Evolutionary conservation across 92 coral and sea anemone genomes (phyloP), one percentile per base, ranked within the genome.

Genomic region (Muricea muricata): DNA sequence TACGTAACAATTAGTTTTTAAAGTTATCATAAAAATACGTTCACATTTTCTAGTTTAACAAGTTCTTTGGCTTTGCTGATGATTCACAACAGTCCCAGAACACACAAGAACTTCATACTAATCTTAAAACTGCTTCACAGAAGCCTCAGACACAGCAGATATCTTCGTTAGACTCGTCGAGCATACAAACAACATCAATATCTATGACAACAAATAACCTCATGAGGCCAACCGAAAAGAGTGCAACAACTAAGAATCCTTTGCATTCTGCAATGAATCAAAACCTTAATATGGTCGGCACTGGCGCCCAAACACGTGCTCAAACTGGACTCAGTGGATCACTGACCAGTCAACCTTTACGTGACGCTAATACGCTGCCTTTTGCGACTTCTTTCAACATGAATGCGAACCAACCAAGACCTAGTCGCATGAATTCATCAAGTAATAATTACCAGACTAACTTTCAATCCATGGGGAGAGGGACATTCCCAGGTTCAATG

Each of bases 21-120:
- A 23, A 24, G 30, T 61, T 17, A n/a, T n/a, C n/a, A n/a, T 41
- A 41, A 42, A 8, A 40, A 2, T 15, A 17, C 13, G 7, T 28
- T 45, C 33, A 29, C 23, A 8, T 80, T 67, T 66, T 56, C 40
- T 78, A 97, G 99, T 97, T 97, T 75, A 96, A 96, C 87, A 93
- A 88, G 74, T 80, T 90, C 84, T 96, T 93, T 87, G 99, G 99
- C 17, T 66, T 96, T 52, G 73, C 93, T 11, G 89, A 67, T 65
- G 87, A 79, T 13, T 67, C 92, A 17, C 70, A 55, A 13, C 52
- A 39, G 20, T 78, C 83, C 6, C 83, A 78, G 54, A 58, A 78
- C 71, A 33, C 71, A 4, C 50, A 78, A 78, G 83, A 78, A 32
- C 52, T 78, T 34, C 37, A 29, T 8, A 56, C 46, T 45, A 78